Evolutionary conservation across 2,113 vertebrate species (phyloP).

Genomic region (Podarcis muralis): DNA sequence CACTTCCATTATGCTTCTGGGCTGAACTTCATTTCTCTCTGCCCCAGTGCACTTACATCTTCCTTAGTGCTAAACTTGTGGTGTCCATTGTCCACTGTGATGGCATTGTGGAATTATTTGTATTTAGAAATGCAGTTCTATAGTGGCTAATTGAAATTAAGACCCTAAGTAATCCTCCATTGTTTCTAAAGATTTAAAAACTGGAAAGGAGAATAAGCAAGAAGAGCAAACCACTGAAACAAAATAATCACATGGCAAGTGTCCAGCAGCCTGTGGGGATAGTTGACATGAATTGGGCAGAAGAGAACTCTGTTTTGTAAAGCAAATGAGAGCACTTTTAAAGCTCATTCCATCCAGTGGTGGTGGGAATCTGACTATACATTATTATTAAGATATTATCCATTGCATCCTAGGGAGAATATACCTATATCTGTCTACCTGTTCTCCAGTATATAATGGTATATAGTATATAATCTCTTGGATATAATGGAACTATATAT

Average conservation of each 20-base stretch:
- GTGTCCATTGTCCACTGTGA: not conserved
- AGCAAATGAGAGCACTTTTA: not conserved
- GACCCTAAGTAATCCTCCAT: not conserved
- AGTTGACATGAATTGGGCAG: not conserved
- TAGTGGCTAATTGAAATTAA: not conserved
- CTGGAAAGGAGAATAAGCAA: not conserved
- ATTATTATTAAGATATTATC: not conserved
- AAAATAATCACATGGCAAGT: not conserved
- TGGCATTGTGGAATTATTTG: not conserved
- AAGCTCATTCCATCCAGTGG: not conserved
- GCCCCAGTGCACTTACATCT: not conserved
- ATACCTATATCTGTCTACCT: too few species aligned
- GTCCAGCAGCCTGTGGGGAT: not conserved
- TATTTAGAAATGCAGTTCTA: not conserved
- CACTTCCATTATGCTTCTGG: not conserved
- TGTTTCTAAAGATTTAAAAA: not conserved
- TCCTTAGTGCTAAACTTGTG: not conserved
- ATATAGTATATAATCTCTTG: too few species aligned
- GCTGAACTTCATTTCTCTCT: not conserved
- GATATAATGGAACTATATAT: too few species aligned
- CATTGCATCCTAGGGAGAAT: not conserved
- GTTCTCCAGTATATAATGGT: too few species aligned
- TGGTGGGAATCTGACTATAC: not conserved
- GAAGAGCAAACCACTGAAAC: not conserved
- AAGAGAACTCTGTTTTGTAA: not conserved